Percentiles rank a stretch among this genome's conserved stretches.
Conservation (phyloP, 2,113 vertebrate species). For the Nerophis ophidion region DNA sequence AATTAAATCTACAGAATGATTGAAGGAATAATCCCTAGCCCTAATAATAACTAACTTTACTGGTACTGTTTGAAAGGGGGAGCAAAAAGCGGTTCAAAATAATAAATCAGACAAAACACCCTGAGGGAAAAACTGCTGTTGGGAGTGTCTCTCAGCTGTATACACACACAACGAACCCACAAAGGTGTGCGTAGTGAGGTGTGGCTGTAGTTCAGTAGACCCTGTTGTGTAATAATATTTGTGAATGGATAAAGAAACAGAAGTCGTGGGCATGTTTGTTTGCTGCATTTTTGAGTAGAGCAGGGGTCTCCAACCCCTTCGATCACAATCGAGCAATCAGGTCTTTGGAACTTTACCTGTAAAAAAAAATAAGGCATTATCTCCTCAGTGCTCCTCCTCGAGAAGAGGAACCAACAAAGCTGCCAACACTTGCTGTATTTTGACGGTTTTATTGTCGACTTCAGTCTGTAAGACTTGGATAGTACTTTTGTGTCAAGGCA, state of each 20-base stretch:
- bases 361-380: too few relatives aligned
- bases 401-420: too few relatives aligned
- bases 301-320: too few relatives aligned
- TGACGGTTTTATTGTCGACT: too few relatives aligned
- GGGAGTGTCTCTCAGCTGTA: conserved; percentile 41
- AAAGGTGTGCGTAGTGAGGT: conserved; percentile 6
- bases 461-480: too few relatives aligned
- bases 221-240: conserved; percentile 20
- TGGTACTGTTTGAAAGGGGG: background rate
- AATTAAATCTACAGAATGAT: too few relatives aligned
- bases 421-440: too few relatives aligned
- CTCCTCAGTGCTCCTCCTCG: too few relatives aligned
- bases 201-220: conserved; percentile 20
- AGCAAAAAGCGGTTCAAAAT: background rate
- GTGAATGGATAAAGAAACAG: conserved; percentile 29
- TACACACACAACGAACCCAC: background rate
- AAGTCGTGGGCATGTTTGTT: conserved; percentile 3
- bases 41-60: background rate
- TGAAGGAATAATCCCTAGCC: too few relatives aligned
- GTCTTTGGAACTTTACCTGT: too few relatives aligned
- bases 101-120: conserved; percentile 43
- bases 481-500: too few relatives aligned
- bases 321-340: too few relatives aligned
- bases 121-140: conserved; percentile 37
- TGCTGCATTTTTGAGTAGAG: background rate